Evolutionary conservation across 2,888 invertebrate genomes (phyloP), one percentile per base, ranked within the genome.

Genomic region (Silvanus unidentatus): DNA sequence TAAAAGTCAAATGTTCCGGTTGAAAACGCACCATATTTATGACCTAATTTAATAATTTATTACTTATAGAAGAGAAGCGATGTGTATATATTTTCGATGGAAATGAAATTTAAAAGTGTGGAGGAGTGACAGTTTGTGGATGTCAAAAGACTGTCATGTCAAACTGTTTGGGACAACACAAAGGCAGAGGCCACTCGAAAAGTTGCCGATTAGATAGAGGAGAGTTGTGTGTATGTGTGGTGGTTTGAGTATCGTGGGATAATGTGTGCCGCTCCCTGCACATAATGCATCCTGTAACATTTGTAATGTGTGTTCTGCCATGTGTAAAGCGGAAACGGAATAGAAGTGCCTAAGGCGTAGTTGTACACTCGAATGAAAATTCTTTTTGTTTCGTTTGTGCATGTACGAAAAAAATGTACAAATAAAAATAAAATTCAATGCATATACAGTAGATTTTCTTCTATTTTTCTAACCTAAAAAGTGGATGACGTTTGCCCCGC

Each of bases 291-390:
- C 54, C 48, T 50, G 55, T 61, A 65, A 62, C 68, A 62, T 66
- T 66, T 63, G 68, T 68, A 69, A 67, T 64, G 63, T 66, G 68
- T 71, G 71, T 60, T 61, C 69, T 62, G 58, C 65, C 69, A 71
- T 71, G 71, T 70, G 71, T 66, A 65, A 70, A 70, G 65, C 71
- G 71, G 71, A 71, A 71, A 70, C 69, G 64, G 65, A 65, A 68
- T 64, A 60, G 45, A 52, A 22, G 57, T 54, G 65, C 69, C 67
- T 58, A 62, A 67, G 69, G 69, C 68, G 65, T 60, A 66, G 63
- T 60, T 57, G 63, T 68, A 67, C 64, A 63, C 58, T 67, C 64
- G 54, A 54, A 53, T 57, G 58, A 57, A 64, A 62, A 62, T 59
- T 57, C 55, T 60, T 58, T 60, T 63, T 59, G 54, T 60, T 59